Percentiles rank a stretch among this genome's conserved stretches.
Evolutionary conservation across 2,888 invertebrate genomes (phyloP).

Genomic region (Eupeodes luniger): DNA sequence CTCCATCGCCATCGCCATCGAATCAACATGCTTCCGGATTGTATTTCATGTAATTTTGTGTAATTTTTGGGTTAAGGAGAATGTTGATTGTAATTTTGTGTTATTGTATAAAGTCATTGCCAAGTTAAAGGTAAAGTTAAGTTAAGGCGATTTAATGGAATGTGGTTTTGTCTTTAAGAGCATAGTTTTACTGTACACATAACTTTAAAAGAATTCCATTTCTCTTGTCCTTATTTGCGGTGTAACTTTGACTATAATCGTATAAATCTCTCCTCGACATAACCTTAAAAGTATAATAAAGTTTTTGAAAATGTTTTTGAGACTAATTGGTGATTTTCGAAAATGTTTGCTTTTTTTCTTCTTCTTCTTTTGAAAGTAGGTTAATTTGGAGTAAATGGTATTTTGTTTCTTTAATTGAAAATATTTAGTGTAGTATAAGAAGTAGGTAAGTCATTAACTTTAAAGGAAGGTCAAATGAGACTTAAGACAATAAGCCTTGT

Average conservation of each 20-base stretch:
- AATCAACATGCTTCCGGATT: conserved; percentile 71
- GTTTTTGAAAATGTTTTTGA: neutral
- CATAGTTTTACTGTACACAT: neutral
- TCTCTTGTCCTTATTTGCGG: conserved; percentile 34
- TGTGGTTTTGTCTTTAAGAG: conserved; percentile 23
- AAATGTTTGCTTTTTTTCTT: no score
- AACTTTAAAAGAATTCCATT: conserved; percentile 31
- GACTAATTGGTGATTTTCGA: no score
- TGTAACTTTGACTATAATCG: conserved; percentile 43
- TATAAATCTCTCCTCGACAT: conserved; percentile 9
- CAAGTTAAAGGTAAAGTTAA: neutral
- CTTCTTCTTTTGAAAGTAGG: no score
- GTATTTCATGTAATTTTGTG: conserved; percentile 70
- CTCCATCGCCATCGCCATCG: neutral
- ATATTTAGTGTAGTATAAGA: no score
- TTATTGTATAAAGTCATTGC: conserved; percentile 29
- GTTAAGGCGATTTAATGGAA: conserved; percentile 43
- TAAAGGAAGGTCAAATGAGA: no score
- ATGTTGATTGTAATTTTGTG: conserved; percentile 14
- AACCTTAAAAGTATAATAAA: conserved; percentile 6
- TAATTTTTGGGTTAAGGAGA: conserved; percentile 53
- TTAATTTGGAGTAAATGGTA: no score
- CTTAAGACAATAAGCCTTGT: no score
- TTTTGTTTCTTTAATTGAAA: no score
- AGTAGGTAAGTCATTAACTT: no score